These are phyloP conservation scores for Poeciliopsis paucimaculata DNA, from an alignment of 2,797 vertebrate species.

Conservation along the genomic window DNA sequence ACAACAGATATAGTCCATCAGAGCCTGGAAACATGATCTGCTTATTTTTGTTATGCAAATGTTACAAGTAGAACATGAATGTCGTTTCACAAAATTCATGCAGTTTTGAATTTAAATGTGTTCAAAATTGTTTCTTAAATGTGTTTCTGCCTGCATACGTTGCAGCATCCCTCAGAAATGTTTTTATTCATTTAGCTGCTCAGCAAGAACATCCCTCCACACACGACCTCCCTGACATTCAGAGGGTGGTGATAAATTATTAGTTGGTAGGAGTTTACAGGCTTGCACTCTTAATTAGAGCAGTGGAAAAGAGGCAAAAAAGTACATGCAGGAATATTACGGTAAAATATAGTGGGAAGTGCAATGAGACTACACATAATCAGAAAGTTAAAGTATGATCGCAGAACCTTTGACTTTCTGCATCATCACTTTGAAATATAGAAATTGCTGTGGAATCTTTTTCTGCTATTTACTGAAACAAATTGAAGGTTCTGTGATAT, in stretches of 20 bases:
- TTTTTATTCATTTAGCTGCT: constrained; percentile 9
- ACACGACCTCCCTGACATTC: constrained; percentile 12
- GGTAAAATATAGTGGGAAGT: neutral
- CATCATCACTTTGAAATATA: neutral
- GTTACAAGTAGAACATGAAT: neutral
- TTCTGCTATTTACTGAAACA: too few species aligned
- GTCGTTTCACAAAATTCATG: neutral
- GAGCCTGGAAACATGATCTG: neutral
- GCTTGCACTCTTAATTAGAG: constrained; percentile 2
- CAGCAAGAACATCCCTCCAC: neutral
- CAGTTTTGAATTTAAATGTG: neutral
- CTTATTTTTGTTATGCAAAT: neutral
- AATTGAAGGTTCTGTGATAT: neutral
- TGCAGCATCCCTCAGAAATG: constrained; percentile 26
- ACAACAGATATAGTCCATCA: neutral
- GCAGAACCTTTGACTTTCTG: neutral
- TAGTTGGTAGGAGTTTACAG: constrained; percentile 18
- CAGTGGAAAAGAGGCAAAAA: neutral
- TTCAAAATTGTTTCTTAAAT: too few species aligned
- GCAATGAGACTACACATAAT: neutral
- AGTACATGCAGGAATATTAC: neutral
- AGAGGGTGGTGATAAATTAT: constrained; percentile 35
- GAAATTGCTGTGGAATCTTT: neutral
- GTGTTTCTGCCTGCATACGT: constrained; percentile 1
- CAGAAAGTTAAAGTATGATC: neutral